Evolutionary conservation across 2,113 vertebrate species (phyloP), one percentile per base, ranked within the genome.

Genomic region (Sterrhoptilus dennistouni): DNA sequence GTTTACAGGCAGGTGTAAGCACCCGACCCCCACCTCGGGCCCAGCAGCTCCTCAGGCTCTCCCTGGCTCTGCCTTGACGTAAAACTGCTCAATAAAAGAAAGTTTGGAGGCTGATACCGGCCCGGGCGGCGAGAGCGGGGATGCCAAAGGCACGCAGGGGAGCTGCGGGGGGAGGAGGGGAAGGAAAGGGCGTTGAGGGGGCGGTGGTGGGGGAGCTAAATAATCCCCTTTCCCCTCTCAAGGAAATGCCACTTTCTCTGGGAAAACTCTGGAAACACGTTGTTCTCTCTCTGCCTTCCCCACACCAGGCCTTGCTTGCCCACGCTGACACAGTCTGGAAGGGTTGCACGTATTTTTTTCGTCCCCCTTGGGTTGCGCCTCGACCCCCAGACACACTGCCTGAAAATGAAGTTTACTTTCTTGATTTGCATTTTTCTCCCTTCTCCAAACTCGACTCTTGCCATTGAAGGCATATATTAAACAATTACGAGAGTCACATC

Each of bases 361-460:
- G 83, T 80, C 33, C 80, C 87, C 44, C 23, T 84, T 50, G 38
- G 69, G 57, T 69, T 85, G 74, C 3, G 5, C 83, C 86, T 86
- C 76, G 33, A 86, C 68, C 90, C 91, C 85, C 31, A 57, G 81
- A 80, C 95, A 98, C 97, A 97, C 97, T 98, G 97, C 95, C 96
- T 95, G 97, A 98, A 98, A 98, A 98, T 93, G 98, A 98, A 98
- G 98, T 98, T 98, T 97, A 98, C 98, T 97, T 94, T 79, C 95
- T 84, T 47, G 54, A 54, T 91, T 93, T 83, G 94, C 87, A 89
- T 71, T 86, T 83, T 96, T 77, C 59, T 89, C 25, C 90, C 53
- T 90, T 89, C 82, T 94, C 90, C 92, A 89, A 89, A 91, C 86
- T 74, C 40, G 69, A 87, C 93, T 95, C 81, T 84, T 75, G 94